Percentiles rank a stretch among this genome's conserved stretches.
Conservation (phyloP, 2,113 vertebrate genomes). For the Aleadryas rufinucha region DNA sequence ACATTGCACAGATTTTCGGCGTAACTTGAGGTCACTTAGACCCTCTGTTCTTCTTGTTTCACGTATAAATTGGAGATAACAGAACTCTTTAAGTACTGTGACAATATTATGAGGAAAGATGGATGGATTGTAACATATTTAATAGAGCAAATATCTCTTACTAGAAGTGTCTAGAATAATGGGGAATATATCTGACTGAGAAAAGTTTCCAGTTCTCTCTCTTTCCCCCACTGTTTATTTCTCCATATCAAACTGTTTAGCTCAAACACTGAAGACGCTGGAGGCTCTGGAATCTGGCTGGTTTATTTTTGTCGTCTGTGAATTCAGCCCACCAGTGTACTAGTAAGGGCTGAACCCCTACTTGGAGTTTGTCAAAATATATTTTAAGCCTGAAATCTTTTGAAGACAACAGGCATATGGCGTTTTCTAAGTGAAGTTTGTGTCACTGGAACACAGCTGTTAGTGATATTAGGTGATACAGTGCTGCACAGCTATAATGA, state of each 20-base stretch:
- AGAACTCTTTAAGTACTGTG: not conserved
- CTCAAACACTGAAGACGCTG: not conserved
- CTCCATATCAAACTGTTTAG: not conserved
- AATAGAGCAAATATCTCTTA: not conserved
- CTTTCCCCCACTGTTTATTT: not conserved
- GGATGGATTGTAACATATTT: not conserved
- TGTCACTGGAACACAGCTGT: not conserved
- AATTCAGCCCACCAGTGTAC: not conserved
- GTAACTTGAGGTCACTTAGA: not conserved
- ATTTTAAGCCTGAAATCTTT: not conserved
- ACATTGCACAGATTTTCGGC: not conserved
- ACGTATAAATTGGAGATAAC: not conserved
- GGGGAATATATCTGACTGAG: not conserved
- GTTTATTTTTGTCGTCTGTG: slow-evolving; percentile 7
- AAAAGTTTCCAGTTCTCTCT: not conserved
- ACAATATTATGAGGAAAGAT: not conserved
- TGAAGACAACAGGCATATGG: not conserved
- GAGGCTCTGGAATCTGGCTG: not conserved
- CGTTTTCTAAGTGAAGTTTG: not conserved
- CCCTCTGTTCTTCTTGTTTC: not conserved
- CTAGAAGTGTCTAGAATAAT: not conserved
- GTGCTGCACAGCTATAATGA: not conserved
- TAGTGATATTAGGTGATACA: not conserved
- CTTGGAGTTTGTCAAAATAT: not conserved
- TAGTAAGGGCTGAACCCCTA: not conserved